phyloP scores from a whole-genome alignment of 1,140 invertebrate species.

The Brachionus koreanus region DNA sequence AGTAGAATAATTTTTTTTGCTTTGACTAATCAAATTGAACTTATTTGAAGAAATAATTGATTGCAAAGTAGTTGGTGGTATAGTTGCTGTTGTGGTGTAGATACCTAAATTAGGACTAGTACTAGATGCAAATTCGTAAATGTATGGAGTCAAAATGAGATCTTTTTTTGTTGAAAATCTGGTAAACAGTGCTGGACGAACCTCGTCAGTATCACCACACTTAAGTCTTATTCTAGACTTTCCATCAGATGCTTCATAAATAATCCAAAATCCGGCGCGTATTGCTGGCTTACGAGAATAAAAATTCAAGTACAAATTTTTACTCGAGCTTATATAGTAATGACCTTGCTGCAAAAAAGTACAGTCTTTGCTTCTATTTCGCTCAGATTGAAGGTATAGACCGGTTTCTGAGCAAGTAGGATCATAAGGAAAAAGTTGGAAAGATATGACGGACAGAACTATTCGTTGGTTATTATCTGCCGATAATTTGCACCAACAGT shows the following conservation, averaged over 20 bases:
- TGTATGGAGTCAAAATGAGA: constrained; percentile 7
- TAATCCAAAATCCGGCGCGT: constrained; percentile 43
- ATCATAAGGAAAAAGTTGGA: constrained; percentile 40
- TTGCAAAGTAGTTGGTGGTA: background rate
- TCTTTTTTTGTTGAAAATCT: constrained; percentile 30
- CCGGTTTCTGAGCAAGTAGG: constrained; percentile 18
- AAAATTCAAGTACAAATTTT: constrained; percentile 32
- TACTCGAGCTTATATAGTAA: constrained; percentile 35
- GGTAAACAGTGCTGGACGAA: background rate
- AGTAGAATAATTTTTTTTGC: background rate
- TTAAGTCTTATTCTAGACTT: constrained; percentile 33
- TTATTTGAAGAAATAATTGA: background rate
- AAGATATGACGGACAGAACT: constrained; percentile 33
- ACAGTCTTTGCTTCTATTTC: constrained; percentile 28
- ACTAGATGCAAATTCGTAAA: constrained; percentile 12
- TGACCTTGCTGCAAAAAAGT: constrained; percentile 44
- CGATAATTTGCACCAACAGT: constrained; percentile 42
- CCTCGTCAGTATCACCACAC: constrained; percentile 40
- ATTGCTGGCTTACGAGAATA: background rate
- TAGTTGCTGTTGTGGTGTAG: background rate
- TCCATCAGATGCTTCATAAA: constrained; percentile 33
- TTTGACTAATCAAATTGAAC: background rate
- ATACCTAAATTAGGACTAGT: background rate
- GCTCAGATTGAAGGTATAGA: constrained; percentile 28
- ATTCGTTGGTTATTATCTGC: constrained; percentile 33